Evolutionary conservation across 2,113 vertebrate genomes (phyloP).

Genomic region (Onychostruthus taczanowskii): DNA sequence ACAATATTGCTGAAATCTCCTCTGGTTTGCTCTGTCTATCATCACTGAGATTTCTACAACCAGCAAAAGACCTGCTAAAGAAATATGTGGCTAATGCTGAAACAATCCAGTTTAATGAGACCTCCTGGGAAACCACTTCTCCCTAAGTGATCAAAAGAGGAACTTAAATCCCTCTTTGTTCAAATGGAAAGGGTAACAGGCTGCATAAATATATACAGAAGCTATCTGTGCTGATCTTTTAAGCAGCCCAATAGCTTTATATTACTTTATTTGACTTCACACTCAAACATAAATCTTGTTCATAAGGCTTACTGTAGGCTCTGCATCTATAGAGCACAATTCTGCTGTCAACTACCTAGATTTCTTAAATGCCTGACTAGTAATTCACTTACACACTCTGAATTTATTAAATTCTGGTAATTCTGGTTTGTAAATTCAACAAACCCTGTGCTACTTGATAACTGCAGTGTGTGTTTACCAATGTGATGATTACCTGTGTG

Average conservation of each 20-base stretch:
- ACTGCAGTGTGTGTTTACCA: not conserved
- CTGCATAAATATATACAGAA: not conserved
- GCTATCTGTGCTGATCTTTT: not conserved
- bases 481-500: not conserved
- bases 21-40: not conserved
- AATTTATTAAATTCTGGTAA: not conserved
- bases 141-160: not conserved
- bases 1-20: not conserved
- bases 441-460: not conserved
- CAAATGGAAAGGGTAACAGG: not conserved
- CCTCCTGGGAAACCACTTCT: conserved; percentile 33
- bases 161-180: not conserved
- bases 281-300: not conserved
- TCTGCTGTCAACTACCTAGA: not conserved
- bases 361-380: not conserved
- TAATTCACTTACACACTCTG: not conserved
- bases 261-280: not conserved
- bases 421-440: not conserved
- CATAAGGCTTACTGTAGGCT: not conserved
- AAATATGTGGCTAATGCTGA: conserved; percentile 7
- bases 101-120: conserved; percentile 51
- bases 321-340: not conserved
- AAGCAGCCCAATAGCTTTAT: not conserved
- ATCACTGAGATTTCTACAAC: not conserved
- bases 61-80: conserved; percentile 38